A percentile compares a stretch with the other conserved stretches of the same genome.
phyloP scores from a whole-genome alignment of 2,797 vertebrate genomes.

The Chaenodraco wilsoni region DNA sequence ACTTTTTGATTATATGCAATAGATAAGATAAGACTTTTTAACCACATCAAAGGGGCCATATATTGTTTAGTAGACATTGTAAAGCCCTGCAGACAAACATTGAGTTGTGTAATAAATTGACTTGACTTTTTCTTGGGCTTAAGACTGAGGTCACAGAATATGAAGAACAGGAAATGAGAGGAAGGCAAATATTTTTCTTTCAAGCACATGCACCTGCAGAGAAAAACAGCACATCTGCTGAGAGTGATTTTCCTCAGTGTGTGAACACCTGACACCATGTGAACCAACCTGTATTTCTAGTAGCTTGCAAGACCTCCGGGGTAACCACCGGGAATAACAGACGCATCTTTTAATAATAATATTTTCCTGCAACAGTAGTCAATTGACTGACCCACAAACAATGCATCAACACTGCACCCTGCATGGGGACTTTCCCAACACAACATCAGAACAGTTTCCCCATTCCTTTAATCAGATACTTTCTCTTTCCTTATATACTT shows the following conservation, averaged over 20 bases:
- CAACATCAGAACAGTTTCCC: neutral
- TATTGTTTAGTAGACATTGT: neutral
- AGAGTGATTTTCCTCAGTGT: neutral
- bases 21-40: neutral
- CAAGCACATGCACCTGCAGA: neutral
- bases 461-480: conserved; percentile 1
- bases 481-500: neutral
- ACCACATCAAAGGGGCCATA: neutral
- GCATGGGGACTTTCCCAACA: neutral
- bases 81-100: neutral
- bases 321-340: conserved; percentile 17
- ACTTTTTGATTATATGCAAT: neutral
- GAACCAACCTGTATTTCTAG: conserved; percentile 50
- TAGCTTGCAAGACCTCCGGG: conserved; percentile 11
- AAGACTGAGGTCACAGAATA: conserved; percentile 16
- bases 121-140: neutral
- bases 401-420: neutral
- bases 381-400: conserved; percentile 9
- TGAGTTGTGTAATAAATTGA: neutral
- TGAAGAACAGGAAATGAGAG: conserved; percentile 55
- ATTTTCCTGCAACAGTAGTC: conserved; percentile 22
- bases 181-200: conserved; percentile 16
- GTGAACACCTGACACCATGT: neutral
- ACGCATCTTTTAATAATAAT: conserved; percentile 22
- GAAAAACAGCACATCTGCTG: neutral